Percentiles rank a stretch among this genome's conserved stretches.
These are phyloP conservation scores for Acipenser transmontanus DNA, from an alignment of 2,797 vertebrate genomes.

Conservation along the genomic window DNA sequence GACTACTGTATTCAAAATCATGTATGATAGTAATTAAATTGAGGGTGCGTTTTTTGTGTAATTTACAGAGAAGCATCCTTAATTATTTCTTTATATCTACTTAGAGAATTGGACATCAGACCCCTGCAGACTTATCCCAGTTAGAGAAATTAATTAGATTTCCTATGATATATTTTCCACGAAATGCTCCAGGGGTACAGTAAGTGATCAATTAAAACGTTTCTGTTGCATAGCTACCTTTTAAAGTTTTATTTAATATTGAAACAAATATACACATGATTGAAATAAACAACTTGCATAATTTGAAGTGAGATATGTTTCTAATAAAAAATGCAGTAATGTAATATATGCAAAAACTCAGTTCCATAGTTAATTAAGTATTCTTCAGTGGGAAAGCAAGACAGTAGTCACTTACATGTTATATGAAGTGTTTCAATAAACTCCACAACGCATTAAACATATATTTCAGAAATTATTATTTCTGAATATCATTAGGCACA, in stretches of 20 bases:
- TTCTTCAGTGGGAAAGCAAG: no score
- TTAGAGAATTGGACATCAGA: not conserved
- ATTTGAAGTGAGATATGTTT: no score
- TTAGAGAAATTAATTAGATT: not conserved
- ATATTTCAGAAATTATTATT: no score
- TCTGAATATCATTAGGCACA: no score
- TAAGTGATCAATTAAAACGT: not conserved
- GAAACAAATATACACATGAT: not conserved
- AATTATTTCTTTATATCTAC: not conserved
- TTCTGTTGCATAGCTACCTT: not conserved
- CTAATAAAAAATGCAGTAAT: no score
- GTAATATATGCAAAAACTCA: no score
- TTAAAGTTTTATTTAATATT: not conserved
- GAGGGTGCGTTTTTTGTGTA: not conserved
- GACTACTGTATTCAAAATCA: no score
- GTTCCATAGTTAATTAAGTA: no score
- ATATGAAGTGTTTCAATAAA: no score
- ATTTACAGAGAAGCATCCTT: not conserved
- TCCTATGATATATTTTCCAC: not conserved
- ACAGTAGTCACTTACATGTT: no score
- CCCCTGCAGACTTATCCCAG: not conserved
- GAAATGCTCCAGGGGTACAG: not conserved
- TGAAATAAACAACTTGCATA: not conserved
- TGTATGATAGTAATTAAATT: no score
- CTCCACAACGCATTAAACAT: no score